Base-by-base conservation (phyloP, 1,140 invertebrate species). In the Popillia japonica region DNA sequence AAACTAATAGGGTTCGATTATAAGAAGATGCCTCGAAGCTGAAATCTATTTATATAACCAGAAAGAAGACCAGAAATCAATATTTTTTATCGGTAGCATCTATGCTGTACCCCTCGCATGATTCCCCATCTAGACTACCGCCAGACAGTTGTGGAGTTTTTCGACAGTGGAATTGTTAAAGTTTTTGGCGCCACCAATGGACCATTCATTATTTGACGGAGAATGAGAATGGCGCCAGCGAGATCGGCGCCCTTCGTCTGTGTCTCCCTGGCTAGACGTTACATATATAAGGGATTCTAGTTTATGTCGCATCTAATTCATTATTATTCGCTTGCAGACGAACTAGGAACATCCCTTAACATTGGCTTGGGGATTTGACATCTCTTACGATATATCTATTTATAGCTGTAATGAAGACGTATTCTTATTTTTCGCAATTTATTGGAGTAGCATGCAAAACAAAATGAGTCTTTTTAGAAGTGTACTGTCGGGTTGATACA, bases 261-360 rank as follows among this genome's bases (percentile, higher is more conserved):
- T 55, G 14, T 55, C 14, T 55, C 48, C 44, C 48, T 55, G 48
- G 48, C 48, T 55, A 55, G 48, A 55, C 48, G 48, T 17, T 55
- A 14, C 14, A 55, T 55, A 55, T 55, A 17, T 55, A 55, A 55
- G 48, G 48, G 48, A 55, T 55, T 55, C 48, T n/a, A 17, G 14
- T 55, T 55, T 55, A 55, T 55, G 14, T 17, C 17, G 48, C 48
- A 72, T 72, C 64, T 72, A 72, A 72, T 72, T 40, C 64, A 72
- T 34, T 72, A 27, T 72, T 27, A 27, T 11, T 22, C 34, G 22
- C n/a, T 72, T 72, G 64, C 17, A 27, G 64, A 34, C 6, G 22
- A 55, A 17, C 14, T 55, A 6, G 48, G 6, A 55, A 17, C 48
- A 55, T 55, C 48, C 48, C 48, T 55, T n/a, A 55, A 55, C 17